Evolutionary conservation across 2,797 vertebrate genomes (phyloP), one percentile per base, ranked within the genome.

Genomic region (Oryzias dopingdopingensis): DNA sequence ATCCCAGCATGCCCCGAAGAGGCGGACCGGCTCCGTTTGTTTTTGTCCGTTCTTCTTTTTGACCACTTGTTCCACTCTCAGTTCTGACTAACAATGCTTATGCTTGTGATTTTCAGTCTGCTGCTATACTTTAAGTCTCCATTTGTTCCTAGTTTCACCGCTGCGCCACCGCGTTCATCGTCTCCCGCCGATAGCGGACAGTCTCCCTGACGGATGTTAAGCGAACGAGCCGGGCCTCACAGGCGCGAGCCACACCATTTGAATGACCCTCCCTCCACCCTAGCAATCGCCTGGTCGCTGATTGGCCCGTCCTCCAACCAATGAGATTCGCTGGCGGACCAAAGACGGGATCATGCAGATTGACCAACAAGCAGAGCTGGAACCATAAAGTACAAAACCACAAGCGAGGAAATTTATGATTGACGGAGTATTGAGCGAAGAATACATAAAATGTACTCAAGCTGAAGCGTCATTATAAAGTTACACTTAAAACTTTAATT

Each of bases 281-380:
- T 40, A 4, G 14, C 23, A 26, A 24, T 22, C 66, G 75, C 73
- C 67, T 8, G 45, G 4, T 62, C 13, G 58, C 37, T 59, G 50
- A 85, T 86, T 84, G 88, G 89, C 72, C 69, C 46, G 4, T 1
- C 12, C 41, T 56, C 72, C 5, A 73, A 75, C 88, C 86, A 88
- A 83, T 90, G 55, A 64, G 73, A 71, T 74, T 2, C 20, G 59
- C 45, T 32, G 3, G 59, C 56, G 64, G 56, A 59, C 74, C 81
- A n/a, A 87, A 81, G 85, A 86, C 86, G 86, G 69, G 66, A 42
- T 22, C 20, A 22, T 74, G 65, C 59, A 62, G 49, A 44, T 29
- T 50, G 5, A 62, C 41, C 62, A 42, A 47, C 32, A 29, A 29
- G 42, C 43, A 37, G 10, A 37, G 32, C 32, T 37, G 32, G 32